Evolutionary conservation across 2,113 vertebrate genomes (phyloP), one percentile per base, ranked within the genome.

Genomic region (Sprattus sprattus): DNA sequence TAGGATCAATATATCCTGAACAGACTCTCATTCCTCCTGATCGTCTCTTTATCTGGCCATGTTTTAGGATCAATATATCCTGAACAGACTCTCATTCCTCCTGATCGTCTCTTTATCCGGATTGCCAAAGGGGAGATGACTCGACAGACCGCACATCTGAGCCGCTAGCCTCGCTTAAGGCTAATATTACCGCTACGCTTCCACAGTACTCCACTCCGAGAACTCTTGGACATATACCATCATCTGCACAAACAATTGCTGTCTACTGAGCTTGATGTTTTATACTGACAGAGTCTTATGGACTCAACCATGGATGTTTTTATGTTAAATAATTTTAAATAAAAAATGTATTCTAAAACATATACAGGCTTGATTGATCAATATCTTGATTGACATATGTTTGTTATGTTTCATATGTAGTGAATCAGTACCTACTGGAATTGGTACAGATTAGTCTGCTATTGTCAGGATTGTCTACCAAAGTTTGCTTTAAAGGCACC

Each of bases 291-390:
- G 54, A 60, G 71, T 78, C 10, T 39, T 11, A 64, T 64, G 20
- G 54, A 20, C 54, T 60, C 54, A 20, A 60, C 4, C 18, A n/a
- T 22, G 16, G 3, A 60, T 3, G 54, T 78, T 71, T 71, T 71
- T 71, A 71, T 25, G 28, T 13, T 71, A 15, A 78, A 39, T 78
- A 32, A 39, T 78, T 78, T 78, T 78, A 78, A 78, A 78, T 78
- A 78, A 78, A 78, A 6, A 4, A n/a, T 44, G 13, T 78, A 44
- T 39, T 78, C 11, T 75, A 78, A 39, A 32, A 39, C 39, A 67
- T 78, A 78, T 32, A 78, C n/a, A 71, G 9, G n/a, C 6, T 71
- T 71, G n/a, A 32, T 9, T 32, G 10, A 2, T 0, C 52, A 54
- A 54, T 54, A 15, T 54, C 52, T 49, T 49, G 47, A 18, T 39